Evolutionary conservation across 2,888 invertebrate species (phyloP).

Genomic region (Brenthis hecate): DNA sequence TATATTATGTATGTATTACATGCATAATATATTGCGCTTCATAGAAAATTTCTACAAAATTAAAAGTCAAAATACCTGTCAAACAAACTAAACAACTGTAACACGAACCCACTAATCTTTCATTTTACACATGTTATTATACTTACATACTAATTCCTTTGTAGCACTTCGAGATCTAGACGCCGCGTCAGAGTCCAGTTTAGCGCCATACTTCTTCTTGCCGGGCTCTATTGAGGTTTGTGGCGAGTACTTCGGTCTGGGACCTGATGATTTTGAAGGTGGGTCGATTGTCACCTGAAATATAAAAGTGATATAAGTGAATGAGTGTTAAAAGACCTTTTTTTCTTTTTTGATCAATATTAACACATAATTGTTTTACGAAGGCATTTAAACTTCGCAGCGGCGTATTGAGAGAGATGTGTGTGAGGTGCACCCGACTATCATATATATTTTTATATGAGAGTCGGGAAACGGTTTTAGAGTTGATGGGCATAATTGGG

Average conservation of each 20-base stretch:
- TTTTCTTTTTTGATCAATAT: no score
- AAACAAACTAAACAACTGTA: not conserved
- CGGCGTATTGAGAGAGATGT: no score
- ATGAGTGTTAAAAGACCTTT: not conserved
- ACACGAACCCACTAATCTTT: not conserved
- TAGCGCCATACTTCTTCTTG: conserved; percentile 77
- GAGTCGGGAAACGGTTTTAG: no score
- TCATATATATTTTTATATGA: no score
- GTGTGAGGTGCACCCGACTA: no score
- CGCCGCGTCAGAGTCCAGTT: conserved; percentile 90
- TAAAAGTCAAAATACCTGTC: not conserved
- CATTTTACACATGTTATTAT: not conserved
- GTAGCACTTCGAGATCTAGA: conserved; percentile 94
- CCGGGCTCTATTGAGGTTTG: conserved; percentile 70
- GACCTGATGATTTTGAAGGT: conserved; percentile 63
- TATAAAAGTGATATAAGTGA: not conserved
- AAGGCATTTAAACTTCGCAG: no score
- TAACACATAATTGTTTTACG: no score
- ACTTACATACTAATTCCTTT: conserved; percentile 92
- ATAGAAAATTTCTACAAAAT: no score
- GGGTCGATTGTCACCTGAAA: conserved; percentile 76
- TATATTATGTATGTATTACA: no score
- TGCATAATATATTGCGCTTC: no score
- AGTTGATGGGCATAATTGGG: no score
- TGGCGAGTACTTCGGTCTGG: conserved; percentile 73